A percentile compares a stretch with the other conserved stretches of the same genome.
These are phyloP conservation scores for Cyprinodon brontotheroides DNA, from an alignment of 2,113 vertebrate species.

Conservation along the genomic window DNA sequence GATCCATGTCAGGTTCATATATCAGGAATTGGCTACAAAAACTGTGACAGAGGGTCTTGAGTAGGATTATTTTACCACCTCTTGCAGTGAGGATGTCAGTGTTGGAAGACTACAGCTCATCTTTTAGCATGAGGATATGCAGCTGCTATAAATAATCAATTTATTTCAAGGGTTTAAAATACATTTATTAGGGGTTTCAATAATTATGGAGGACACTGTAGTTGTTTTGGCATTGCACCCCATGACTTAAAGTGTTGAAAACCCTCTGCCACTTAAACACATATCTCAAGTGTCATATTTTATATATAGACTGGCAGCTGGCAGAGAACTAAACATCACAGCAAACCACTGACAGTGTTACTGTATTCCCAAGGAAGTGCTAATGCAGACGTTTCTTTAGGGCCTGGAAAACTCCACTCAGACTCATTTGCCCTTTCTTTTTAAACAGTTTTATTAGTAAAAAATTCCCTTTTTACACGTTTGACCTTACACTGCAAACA, in stretches of 20 bases:
- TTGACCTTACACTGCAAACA: constrained; percentile 71
- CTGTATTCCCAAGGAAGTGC: constrained; percentile 29
- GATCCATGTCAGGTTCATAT: no score
- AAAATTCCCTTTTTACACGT: constrained; percentile 85
- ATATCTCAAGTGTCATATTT: constrained; percentile 62
- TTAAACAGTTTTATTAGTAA: constrained; percentile 87
- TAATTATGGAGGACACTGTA: neutral
- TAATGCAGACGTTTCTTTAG: constrained; percentile 7
- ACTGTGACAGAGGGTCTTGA: no score
- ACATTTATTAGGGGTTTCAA: neutral
- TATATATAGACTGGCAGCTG: constrained; percentile 46
- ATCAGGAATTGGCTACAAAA: no score
- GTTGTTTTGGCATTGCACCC: constrained; percentile 20
- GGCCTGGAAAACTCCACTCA: neutral
- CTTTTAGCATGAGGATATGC: neutral
- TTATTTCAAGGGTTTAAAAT: neutral
- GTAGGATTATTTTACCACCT: neutral
- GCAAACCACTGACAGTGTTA: constrained; percentile 45
- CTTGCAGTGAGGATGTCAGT: neutral
- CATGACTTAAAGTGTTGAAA: constrained; percentile 54
- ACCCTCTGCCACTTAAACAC: constrained; percentile 28
- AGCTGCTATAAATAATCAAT: neutral
- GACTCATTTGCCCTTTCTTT: constrained; percentile 10
- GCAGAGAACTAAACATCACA: constrained; percentile 33
- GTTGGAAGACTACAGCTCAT: neutral